Percentiles rank a stretch among this genome's conserved stretches.
These are phyloP conservation scores for Toxotes chatareus DNA, from an alignment of 2,113 vertebrate species.

Conservation along the genomic window DNA sequence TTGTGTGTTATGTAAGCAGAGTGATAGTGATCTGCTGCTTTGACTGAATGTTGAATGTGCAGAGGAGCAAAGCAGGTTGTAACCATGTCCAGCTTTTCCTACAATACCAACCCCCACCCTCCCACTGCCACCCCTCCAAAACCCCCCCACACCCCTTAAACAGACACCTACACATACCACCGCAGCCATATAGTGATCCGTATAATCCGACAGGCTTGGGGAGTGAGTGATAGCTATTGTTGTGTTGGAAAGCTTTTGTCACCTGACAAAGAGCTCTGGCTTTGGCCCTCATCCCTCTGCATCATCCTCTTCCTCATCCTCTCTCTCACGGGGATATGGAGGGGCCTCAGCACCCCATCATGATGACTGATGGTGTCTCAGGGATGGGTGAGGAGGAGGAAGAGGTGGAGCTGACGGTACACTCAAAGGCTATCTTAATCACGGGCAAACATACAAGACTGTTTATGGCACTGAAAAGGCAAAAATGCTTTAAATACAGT, in stretches of 20 bases:
- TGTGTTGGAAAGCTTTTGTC: conserved; percentile 81
- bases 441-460: conserved; percentile 5
- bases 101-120: conserved; percentile 13
- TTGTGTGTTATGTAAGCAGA: conserved; percentile 43
- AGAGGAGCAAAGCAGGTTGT: conserved; percentile 25
- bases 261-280: conserved; percentile 81
- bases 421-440: conserved; percentile 53
- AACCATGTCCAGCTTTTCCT: conserved; percentile 49
- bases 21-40: conserved; percentile 46
- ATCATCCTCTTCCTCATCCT: conserved; percentile 80
- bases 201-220: conserved; percentile 79
- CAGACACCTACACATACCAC: conserved; percentile 78
- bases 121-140: conserved; percentile 9
- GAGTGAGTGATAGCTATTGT: conserved; percentile 83
- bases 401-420: conserved; percentile 35
- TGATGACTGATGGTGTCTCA: conserved; percentile 74
- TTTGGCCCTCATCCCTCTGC: conserved; percentile 80
- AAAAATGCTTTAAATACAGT: conserved; percentile 35
- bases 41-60: conserved; percentile 33
- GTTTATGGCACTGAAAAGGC: conserved; percentile 9
- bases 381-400: conserved; percentile 51
- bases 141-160: conserved; percentile 44
- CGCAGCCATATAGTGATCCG: conserved; percentile 72
- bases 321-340: conserved; percentile 75
- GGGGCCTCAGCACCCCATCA: conserved; percentile 72